Percentiles rank a stretch among this genome's conserved stretches.
These are phyloP conservation scores for Pipra filicauda DNA, from an alignment of 2,113 vertebrate species.

Conservation along the genomic window DNA sequence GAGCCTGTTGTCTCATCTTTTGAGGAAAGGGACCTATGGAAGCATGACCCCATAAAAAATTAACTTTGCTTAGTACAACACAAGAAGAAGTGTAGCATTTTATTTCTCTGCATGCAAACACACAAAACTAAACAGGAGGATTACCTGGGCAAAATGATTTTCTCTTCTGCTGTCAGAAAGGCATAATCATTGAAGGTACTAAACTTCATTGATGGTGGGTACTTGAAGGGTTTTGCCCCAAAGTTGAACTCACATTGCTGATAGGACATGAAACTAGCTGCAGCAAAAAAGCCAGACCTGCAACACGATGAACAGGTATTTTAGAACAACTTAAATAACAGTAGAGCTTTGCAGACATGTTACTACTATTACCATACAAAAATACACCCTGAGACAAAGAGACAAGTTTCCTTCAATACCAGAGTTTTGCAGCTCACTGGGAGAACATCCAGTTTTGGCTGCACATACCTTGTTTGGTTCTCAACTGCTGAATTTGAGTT, in stretches of 20 bases:
- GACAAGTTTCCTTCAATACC: background rate
- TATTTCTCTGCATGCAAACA: background rate
- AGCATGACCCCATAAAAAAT: background rate
- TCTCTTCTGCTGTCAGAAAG: slow-evolving; percentile 91
- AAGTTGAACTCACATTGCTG: slow-evolving; percentile 99
- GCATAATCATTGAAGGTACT: slow-evolving; percentile 99
- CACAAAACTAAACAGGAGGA: background rate
- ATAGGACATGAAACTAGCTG: slow-evolving; percentile 99
- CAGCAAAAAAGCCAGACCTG: slow-evolving; percentile 98
- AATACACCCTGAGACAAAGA: background rate
- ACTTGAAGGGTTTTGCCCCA: slow-evolving; percentile 95
- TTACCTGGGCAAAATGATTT: slow-evolving; percentile 97
- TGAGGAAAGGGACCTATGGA: background rate
- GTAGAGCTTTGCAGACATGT: background rate
- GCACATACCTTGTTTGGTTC: background rate
- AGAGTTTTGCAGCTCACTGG: background rate
- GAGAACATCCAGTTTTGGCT: background rate
- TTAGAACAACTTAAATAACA: background rate
- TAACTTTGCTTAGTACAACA: background rate
- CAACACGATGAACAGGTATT: background rate
- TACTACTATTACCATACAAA: background rate
- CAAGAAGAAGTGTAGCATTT: background rate
- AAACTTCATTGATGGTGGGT: slow-evolving; percentile 91
- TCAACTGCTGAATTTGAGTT: background rate
- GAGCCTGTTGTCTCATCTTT: background rate